Evolutionary conservation across 2,113 vertebrate genomes (phyloP), one percentile per base, ranked within the genome.

Genomic region (Paradoxurus hermaphroditus): DNA sequence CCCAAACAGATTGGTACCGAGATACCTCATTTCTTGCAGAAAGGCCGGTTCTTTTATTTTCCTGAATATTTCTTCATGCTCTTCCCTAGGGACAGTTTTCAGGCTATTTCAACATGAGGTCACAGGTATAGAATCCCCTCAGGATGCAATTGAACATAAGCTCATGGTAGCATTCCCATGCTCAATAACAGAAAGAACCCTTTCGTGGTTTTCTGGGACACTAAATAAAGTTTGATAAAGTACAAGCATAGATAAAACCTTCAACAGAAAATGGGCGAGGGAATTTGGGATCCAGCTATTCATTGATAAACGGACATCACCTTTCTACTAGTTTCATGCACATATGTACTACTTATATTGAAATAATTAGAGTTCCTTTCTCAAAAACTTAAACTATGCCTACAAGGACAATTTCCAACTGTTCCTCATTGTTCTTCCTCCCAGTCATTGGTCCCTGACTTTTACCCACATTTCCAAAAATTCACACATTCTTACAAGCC

Each of bases 131-230:
- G 84, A 72, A 27, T 98, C 92, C 97, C 92, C 95, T 96, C 79
- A 91, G 97, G 96, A 75, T 98, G 86, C 90, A 98, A 46, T 97
- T 98, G 59, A 97, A 97, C 93, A 97, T 97, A 98, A 98, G 95
- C 98, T 98, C 98, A 98, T 98, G 7, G 51, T 92, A 98, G 96
- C 98, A 92, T 98, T 97, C 56, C 25, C 82, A 1, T 1, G 39
- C 62, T 90, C n/a, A 70, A 7, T 44, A 81, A 70, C 83, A 75
- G 78, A 79, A 63, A 27, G 7, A 19, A 88, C 67, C 1, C 4
- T 9, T 93, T 89, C 53, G 21, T 62, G 89, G 0, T 21, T 95
- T 96, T 49, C 85, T 34, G 31, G 21, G 56, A 68, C 77, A 90
- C 19, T 44, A 63, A 44, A 19, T 3, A 41, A 9, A 84, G 10